phyloP scores from a whole-genome alignment of 2,797 vertebrate genomes.

The Xenops minutus region DNA sequence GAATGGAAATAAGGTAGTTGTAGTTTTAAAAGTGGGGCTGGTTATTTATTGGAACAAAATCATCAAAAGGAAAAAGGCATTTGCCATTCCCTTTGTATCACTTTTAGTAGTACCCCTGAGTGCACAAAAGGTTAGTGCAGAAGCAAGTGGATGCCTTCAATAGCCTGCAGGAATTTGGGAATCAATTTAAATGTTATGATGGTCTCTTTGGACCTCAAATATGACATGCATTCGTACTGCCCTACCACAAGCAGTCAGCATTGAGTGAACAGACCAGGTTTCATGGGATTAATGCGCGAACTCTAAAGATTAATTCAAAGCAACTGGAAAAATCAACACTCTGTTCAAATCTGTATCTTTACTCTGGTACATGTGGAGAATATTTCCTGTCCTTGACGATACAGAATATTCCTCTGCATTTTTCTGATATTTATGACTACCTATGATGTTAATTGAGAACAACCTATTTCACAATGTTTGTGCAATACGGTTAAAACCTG shows the following conservation, averaged over 20 bases:
- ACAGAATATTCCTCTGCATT: background rate
- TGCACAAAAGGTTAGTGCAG: background rate
- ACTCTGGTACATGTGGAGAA: background rate
- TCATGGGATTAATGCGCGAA: background rate
- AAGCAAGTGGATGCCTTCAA: background rate
- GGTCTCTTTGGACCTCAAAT: background rate
- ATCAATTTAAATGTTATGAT: background rate
- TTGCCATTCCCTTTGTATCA: background rate
- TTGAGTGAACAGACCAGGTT: background rate
- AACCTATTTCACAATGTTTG: background rate
- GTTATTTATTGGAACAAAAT: background rate
- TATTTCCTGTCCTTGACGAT: background rate
- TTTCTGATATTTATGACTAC: background rate
- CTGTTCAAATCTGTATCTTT: background rate
- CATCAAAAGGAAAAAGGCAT: background rate
- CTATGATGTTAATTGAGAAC: background rate
- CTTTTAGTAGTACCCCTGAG: background rate
- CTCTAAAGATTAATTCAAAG: background rate
- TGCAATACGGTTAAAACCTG: background rate
- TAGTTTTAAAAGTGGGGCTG: background rate
- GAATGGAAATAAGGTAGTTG: background rate
- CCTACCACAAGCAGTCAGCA: background rate
- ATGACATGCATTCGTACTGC: background rate
- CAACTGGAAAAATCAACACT: background rate
- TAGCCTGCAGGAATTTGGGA: background rate